Evolutionary conservation across 2,888 invertebrate genomes (phyloP).

Genomic region (Morpho helenor): DNA sequence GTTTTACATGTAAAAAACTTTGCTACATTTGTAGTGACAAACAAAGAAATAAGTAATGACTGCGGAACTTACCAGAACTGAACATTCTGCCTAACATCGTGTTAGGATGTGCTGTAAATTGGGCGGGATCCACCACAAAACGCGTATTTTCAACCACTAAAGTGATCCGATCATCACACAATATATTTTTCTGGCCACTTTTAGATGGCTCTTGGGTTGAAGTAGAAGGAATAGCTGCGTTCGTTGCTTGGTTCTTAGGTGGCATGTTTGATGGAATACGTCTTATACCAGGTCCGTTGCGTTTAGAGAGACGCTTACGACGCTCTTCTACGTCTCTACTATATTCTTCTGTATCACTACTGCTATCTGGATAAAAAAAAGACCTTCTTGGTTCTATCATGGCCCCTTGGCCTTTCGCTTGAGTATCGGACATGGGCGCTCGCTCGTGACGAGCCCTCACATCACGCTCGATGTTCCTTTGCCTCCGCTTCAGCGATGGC

Average conservation of each 20-base stretch:
- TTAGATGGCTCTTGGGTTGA: slow-evolving; percentile 54
- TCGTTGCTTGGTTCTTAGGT: slow-evolving; percentile 55
- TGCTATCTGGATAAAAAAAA: slow-evolving; percentile 82
- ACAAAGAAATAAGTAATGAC: too few relatives aligned
- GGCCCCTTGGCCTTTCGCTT: slow-evolving; percentile 34
- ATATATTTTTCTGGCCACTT: slow-evolving; percentile 52
- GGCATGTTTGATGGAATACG: slow-evolving; percentile 51
- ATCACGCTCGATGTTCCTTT: slow-evolving; percentile 54
- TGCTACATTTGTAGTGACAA: too few relatives aligned
- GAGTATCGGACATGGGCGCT: slow-evolving; percentile 64
- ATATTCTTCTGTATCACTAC: slow-evolving; percentile 92
- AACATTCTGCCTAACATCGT: slow-evolving; percentile 99
- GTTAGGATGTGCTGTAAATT: slow-evolving; percentile 97
- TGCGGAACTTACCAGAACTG: slow-evolving; percentile 83
- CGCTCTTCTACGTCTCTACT: slow-evolving; percentile 84
- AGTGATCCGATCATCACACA: slow-evolving; percentile 88
- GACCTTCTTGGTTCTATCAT: slow-evolving; percentile 52
- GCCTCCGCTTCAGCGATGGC: slow-evolving; percentile 16
- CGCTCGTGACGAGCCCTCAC: slow-evolving; percentile 62
- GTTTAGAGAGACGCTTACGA: slow-evolving; percentile 74
- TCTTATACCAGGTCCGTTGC: slow-evolving; percentile 55
- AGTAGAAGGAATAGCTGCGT: slow-evolving; percentile 57
- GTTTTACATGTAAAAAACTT: too few relatives aligned
- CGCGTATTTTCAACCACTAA: slow-evolving; percentile 98
- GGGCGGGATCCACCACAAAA: slow-evolving; percentile 91